phyloP scores from a whole-genome alignment of 1,140 invertebrate genomes.

The Aphelenchoides fujianensis region DNA sequence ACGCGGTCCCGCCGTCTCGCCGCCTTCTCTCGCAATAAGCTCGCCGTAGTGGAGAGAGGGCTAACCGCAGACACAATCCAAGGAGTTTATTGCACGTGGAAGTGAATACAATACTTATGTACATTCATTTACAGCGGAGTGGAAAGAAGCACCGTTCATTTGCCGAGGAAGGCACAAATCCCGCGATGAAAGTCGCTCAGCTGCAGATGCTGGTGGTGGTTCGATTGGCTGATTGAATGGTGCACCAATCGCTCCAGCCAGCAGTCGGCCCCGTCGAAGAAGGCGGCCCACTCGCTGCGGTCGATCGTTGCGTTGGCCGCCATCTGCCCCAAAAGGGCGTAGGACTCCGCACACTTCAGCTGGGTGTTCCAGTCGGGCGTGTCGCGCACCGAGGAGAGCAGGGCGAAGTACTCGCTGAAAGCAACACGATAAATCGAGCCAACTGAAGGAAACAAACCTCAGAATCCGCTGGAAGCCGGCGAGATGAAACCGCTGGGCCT shows the following conservation, averaged over 20 bases:
- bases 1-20: too few species aligned
- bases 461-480: neutral
- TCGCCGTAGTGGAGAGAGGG: too few species aligned
- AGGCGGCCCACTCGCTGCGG: neutral
- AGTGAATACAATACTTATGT: too few species aligned
- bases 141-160: too few species aligned
- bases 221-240: neutral
- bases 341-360: neutral
- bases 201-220: neutral
- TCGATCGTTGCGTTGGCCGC: neutral
- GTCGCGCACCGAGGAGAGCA: neutral
- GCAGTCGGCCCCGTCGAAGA: neutral
- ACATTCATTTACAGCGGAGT: too few species aligned
- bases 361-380: neutral
- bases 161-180: neutral
- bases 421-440: too few species aligned
- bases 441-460: neutral
- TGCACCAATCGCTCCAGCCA: neutral
- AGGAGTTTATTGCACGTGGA: too few species aligned
- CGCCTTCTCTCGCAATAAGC: too few species aligned
- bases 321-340: slow-evolving; percentile 4
- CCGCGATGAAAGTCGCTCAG: neutral
- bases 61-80: too few species aligned
- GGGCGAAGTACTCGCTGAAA: neutral
- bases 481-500: neutral